Conservation (phyloP, 1,140 invertebrate species). For the Lepidurus arcticus region DNA sequence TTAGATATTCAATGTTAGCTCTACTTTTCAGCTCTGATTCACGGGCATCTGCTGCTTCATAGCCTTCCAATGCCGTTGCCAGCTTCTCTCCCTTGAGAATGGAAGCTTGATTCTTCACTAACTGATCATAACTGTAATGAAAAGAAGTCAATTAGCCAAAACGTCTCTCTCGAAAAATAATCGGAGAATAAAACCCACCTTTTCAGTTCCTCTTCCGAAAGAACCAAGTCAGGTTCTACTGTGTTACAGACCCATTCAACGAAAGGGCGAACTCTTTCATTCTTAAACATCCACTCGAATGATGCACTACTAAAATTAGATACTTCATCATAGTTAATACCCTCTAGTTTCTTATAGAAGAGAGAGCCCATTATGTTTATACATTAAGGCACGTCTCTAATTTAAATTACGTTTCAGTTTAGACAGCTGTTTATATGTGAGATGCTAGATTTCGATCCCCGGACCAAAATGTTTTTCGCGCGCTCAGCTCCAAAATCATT, state of each 20-base stretch:
- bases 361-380: background rate
- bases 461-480: background rate
- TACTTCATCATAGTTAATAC: background rate
- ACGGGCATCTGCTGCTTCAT: background rate
- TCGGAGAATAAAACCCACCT: background rate
- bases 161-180: background rate
- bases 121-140: background rate
- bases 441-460: background rate
- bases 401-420: background rate
- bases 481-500: too few species aligned
- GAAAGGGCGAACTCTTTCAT: background rate
- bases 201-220: background rate
- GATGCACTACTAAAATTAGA: background rate
- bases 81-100: background rate
- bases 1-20: background rate
- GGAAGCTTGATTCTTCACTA: background rate
- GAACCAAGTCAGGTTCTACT: background rate
- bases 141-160: background rate
- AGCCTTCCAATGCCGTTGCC: background rate
- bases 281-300: background rate
- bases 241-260: background rate
- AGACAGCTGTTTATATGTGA: background rate
- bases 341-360: background rate
- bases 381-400: background rate
- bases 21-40: background rate